Evolutionary conservation across 2,113 vertebrate species (phyloP), one percentile per base, ranked within the genome.

Genomic region (Desmodus rotundus): DNA sequence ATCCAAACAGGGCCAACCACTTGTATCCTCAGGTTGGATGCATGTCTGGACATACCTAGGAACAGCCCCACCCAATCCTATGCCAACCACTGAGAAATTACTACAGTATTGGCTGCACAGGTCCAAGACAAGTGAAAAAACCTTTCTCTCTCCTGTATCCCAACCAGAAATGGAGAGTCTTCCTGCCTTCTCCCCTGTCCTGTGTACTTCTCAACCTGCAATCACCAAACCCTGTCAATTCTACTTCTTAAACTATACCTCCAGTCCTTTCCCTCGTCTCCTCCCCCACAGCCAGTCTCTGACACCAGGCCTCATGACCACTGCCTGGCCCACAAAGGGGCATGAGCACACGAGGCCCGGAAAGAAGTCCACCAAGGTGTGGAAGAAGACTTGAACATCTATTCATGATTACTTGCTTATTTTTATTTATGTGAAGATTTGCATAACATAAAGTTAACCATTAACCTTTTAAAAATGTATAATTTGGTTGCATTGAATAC

Each of bases 321-420:
- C 16, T 82, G 50, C 17, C 24, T 3, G 2, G 24, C 19, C 11
- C 47, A 10, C 11, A 45, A 36, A 31, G 2, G 17, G 14, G 54
- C 2, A 13, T 0, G 4, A 38, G 38, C 5, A 45, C 28, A 41
- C 31, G 2, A 10, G 3, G 26, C 19, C 6, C 50, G 4, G 36
- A 22, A 47, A 52, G 43, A 31, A 47, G 14, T 80, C 19, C 52
- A 28, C 45, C 31, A 52, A 82, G 45, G 24, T 19, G 0, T 33
- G 22, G 68, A 94, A 70, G 90, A 74, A 67, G 56, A 24, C 6
- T 74, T 28, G 22, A 63, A n/a, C 31, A 50, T 33, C 8, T 54
- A 41, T n/a, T 56, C 19, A 19, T 3, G 6, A 26, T 94, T 54
- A n/a, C 43, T 67, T 73, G n/a, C n/a, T 68, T 58, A 17, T 47